Base-by-base conservation (phyloP, 2,888 invertebrate genomes). In the Drosophila suboccidentalis region DNA sequence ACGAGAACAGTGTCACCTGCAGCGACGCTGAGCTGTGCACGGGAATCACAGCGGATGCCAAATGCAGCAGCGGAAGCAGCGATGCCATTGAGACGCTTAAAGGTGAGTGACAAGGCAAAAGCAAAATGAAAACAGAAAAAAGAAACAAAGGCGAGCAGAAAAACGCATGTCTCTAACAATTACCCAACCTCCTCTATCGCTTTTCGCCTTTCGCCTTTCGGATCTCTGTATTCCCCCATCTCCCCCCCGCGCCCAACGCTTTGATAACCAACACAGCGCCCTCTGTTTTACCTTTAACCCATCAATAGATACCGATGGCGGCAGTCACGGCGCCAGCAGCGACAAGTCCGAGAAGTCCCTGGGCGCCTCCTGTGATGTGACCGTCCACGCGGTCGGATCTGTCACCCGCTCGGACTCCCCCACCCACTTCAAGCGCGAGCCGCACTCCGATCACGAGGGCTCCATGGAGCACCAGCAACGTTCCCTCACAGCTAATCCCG, bases 271-370 rank as follows among this genome's bases (percentile, higher is more conserved):
- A 90, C 80, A 85, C 91, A 91, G 91, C 90, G 80, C 78, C 88
- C 87, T 91, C 76, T 89, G 75, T 81, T 89, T 79, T 88, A 66
- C 75, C 80, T 76, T 71, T 78, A 67, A 64, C 76, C 75, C 70
- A 71, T 50, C 49, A 36, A 43, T 82, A 92, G 92, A 92, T 89
- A 91, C 82, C 76, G 92, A 92, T 71, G 88, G 89, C 76, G 92
- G 91, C 75, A 90, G 91, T 81, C 91, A 91, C 49, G 87, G 87
- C 75, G 87, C 87, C 79, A 92, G 92, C 78, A 92, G 92, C 64
- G 92, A 91, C 84, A 92, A 92, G 87, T 92, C 92, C 63, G 92
- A 92, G 59, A 91, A 91, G 72, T 90, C 90, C 50, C 67, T 88
- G 11, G 83, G 83, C 73, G 90, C 87, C 54, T 85, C 90, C 70